A percentile compares a stretch with the other conserved stretches of the same genome.
These are phyloP conservation scores for Zoanthus solanderi DNA, from an alignment of 92 coral and sea anemone species.

Conservation along the genomic window DNA sequence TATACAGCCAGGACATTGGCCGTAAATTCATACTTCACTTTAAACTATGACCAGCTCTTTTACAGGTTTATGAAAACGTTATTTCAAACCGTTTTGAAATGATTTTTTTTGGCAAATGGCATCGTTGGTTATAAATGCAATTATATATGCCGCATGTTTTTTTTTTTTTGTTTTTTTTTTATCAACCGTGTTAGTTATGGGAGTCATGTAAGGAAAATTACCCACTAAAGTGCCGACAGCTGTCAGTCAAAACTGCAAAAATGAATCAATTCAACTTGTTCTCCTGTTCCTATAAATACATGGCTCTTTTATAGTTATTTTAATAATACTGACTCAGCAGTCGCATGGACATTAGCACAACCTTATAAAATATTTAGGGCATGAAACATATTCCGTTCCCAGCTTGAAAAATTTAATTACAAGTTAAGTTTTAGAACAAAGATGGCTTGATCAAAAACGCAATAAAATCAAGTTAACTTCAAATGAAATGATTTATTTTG, in stretches of 20 bases:
- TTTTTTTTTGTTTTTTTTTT: not conserved
- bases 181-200: not conserved
- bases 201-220: not conserved
- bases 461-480: too few relatives aligned
- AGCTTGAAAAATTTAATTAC: too few relatives aligned
- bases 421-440: too few relatives aligned
- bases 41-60: not conserved
- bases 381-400: too few relatives aligned
- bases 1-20: too few relatives aligned
- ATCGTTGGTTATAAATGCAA: not conserved
- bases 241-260: slow-evolving; percentile 18
- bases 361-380: too few relatives aligned
- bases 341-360: too few relatives aligned
- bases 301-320: too few relatives aligned
- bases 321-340: too few relatives aligned
- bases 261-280: not conserved
- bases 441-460: too few relatives aligned
- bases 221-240: slow-evolving; percentile 1
- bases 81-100: not conserved
- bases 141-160: not conserved
- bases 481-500: too few relatives aligned
- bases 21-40: not conserved
- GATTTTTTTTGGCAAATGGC: not conserved
- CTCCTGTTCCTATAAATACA: not conserved
- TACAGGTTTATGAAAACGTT: not conserved